Base-by-base conservation (phyloP, 2,888 invertebrate genomes). In the Phyllotreta cruciferae region DNA sequence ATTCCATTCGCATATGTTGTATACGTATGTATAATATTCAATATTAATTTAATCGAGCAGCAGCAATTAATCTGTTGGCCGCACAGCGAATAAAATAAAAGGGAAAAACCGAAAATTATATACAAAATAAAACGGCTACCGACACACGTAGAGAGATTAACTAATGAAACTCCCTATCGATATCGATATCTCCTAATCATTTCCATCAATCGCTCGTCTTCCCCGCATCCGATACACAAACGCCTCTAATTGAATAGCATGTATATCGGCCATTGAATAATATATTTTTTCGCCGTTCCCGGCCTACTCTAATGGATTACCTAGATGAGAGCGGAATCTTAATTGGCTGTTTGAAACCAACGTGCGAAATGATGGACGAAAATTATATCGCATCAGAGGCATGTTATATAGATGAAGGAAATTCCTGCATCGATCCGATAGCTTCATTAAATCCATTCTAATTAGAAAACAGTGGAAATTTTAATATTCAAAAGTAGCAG, bases 181-280 rank as follows among this genome's bases (percentile, higher is more conserved):
- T 47, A 47, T 47, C 47, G 47, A 49, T 49, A 35, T 49, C 49
- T 49, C 36, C 36, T 35, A 49, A 49, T 49, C 49, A 49, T 49
- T 35, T 49, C 49, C 49, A 49, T 49, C 49, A 49, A 49, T 49
- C 49, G 34, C 36, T 6, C 10, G 14, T 47, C 47, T 14, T 47
- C 8, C 49, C 35, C 8, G 6, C 34, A 8, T 49, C 49, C 36
- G 49, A 49, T 49, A 49, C 49, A 49, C 49, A 49, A 49, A 49
- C 10, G 36, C 49, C 1, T 35, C 49, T 49, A 49, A 49, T 49
- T 49, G 49, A 49, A 49, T 49, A 49, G 35, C 49, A 49, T 49
- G 49, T 49, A 49, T 49, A 49, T 49, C 34, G n/a, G 36, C 49
- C 10, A 49, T 49, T 49, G 49, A 49, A 49, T 9, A 24, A 47